Conservation (phyloP, 2,888 invertebrate species). For the Pyrocoelia pectoralis region DNA sequence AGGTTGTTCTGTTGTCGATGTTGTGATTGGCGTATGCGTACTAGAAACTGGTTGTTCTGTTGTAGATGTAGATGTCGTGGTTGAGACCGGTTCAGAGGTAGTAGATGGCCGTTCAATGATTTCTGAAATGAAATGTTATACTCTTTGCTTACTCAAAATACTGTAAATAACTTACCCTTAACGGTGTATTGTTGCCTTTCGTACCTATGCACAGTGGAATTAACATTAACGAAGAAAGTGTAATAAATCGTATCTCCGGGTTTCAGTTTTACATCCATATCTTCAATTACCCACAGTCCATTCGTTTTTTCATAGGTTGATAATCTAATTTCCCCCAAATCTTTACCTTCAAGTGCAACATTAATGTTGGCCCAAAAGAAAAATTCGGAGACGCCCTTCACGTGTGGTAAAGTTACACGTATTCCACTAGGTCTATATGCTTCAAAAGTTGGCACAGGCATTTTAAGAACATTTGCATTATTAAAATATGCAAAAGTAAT, state of each 20-base stretch:
- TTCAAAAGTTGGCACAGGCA: neutral
- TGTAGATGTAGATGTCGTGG: neutral
- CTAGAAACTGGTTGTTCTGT: neutral
- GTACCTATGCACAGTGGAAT: neutral
- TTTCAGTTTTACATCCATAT: neutral
- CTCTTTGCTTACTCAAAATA: too few species aligned
- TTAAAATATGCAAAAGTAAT: too few species aligned
- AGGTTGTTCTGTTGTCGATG: neutral
- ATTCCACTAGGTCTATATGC: conserved; percentile 2
- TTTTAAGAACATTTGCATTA: neutral
- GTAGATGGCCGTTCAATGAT: neutral
- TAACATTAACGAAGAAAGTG: neutral
- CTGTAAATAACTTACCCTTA: neutral
- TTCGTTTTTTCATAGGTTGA: neutral
- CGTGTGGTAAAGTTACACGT: neutral
- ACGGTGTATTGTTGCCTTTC: neutral
- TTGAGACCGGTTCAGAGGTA: neutral
- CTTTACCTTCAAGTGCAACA: neutral
- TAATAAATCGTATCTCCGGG: neutral
- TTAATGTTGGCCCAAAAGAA: conserved; percentile 14
- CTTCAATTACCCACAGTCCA: conserved; percentile 6
- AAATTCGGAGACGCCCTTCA: neutral
- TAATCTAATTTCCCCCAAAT: neutral
- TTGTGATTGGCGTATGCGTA: neutral
- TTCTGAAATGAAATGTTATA: too few species aligned